Conservation (phyloP, 2,113 vertebrate species). For the Sarotherodon lohbergeri region DNA sequence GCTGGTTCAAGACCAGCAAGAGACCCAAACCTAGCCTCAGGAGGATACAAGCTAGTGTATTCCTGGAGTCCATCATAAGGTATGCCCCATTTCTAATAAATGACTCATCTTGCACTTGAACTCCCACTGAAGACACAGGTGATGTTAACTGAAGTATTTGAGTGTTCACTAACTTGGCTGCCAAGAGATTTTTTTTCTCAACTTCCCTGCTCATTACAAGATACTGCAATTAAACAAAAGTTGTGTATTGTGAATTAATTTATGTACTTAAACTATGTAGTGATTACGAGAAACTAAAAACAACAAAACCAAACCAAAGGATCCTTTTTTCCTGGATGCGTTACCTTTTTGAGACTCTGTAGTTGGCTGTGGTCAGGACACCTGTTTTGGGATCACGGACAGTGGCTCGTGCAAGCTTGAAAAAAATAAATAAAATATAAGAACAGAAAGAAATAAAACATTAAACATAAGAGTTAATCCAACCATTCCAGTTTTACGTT, state of each 20-base stretch:
- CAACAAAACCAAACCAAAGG: neutral
- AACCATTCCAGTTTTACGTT: neutral
- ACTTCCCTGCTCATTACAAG: neutral
- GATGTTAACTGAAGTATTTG: too few relatives aligned
- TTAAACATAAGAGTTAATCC: neutral
- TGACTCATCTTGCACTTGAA: too few relatives aligned
- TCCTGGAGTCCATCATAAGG: neutral
- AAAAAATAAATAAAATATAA: neutral
- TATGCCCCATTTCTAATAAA: too few relatives aligned
- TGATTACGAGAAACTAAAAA: neutral
- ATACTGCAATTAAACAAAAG: neutral
- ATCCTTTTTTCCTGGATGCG: neutral
- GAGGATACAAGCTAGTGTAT: neutral
- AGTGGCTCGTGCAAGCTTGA: slow-evolving; percentile 90
- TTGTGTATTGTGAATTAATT: neutral
- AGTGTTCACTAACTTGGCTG: too few relatives aligned
- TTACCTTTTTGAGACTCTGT: slow-evolving; percentile 98
- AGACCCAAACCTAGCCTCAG: neutral
- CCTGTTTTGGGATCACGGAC: slow-evolving; percentile 96
- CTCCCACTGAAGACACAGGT: too few relatives aligned
- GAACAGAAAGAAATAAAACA: neutral
- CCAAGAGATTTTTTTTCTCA: too few relatives aligned
- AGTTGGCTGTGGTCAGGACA: slow-evolving; percentile 88
- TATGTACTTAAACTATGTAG: neutral
- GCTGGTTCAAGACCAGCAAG: neutral